Evolutionary conservation across 2,888 invertebrate genomes (phyloP), one percentile per base, ranked within the genome.

Genomic region (Drosophila setosimentum): DNA sequence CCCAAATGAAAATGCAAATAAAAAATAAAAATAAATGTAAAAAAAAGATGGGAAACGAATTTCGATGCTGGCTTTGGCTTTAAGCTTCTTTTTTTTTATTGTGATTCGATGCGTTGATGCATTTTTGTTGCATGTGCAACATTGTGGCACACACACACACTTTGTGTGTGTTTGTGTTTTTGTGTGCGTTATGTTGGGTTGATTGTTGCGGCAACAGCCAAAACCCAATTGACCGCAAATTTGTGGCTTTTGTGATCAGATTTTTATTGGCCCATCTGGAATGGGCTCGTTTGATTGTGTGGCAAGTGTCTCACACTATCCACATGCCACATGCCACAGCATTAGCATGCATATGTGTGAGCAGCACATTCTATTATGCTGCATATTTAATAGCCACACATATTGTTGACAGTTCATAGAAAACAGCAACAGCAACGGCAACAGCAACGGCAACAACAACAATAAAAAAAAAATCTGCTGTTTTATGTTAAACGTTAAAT

Each of bases 201-300:
- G 85, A 89, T 85, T 84, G 89, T 87, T 89, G 89, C 73, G 84
- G 82, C 89, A 87, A 80, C 82, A 74, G 68, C 71, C 72, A 86
- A 89, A 90, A 79, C 79, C 89, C 89, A 87, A 87, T 89, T 90
- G 87, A 87, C 87, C 87, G 89, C 90, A 87, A 89, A 89, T 90
- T 45, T 87, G 82, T 81, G 89, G 84, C 89, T 84, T 84, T 84
- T 83, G 78, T 87, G 84, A 87, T 84, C 89, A 58, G 84, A 89
- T 89, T 85, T 85, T 85, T 85, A 85, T 89, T 55, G 85, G 72
- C 50, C 68, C 69, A 60, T 60, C 32, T 40, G 24, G 27, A 8
- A 29, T 37, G 61, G 53, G 33, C 3, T 13, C 24, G 33, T 21
- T 5, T 7, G 27, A 49, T 18, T 63, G 45, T 42, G 61, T 35